Evolutionary conservation across 53 echinoderm and acorn worm species (phyloP).

Genomic region (Echinarachnius parma): DNA sequence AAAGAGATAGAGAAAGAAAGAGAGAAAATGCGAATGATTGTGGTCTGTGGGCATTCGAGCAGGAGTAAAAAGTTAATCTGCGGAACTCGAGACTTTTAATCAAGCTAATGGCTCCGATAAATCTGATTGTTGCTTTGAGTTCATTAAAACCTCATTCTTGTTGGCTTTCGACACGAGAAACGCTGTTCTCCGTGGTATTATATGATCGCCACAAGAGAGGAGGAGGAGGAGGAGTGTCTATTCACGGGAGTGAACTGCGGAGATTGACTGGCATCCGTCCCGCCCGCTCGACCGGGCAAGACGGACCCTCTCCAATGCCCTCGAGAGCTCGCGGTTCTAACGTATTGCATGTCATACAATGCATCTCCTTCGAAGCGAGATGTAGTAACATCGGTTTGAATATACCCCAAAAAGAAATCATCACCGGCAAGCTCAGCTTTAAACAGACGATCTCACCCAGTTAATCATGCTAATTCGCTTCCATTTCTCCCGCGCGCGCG

Average conservation of each 20-base stretch:
- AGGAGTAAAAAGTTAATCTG: conserved; percentile 17
- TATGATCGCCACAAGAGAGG: conserved; percentile 14
- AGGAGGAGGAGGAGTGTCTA: not conserved
- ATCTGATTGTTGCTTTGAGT: conserved; percentile 50
- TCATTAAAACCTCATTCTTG: conserved; percentile 43
- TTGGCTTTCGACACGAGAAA: no score
- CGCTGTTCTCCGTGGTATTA: no score
- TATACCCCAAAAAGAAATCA: no score
- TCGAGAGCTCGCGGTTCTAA: no score
- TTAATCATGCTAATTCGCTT: conserved; percentile 51
- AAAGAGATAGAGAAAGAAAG: no score
- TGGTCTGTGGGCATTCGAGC: not conserved
- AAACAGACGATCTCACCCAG: no score
- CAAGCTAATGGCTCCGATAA: conserved; percentile 49
- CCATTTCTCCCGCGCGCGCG: not conserved
- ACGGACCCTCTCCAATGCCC: no score
- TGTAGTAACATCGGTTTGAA: no score
- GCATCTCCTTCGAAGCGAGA: no score
- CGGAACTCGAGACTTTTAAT: conserved; percentile 31
- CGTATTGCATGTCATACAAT: no score
- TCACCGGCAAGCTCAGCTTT: no score
- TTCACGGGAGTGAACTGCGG: conserved; percentile 1
- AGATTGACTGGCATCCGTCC: conserved; percentile 10
- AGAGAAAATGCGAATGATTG: no score
- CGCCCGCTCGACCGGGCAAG: not conserved